Evolutionary conservation across 2,797 vertebrate species (phyloP).

Genomic region (Ceyx erithaca): DNA sequence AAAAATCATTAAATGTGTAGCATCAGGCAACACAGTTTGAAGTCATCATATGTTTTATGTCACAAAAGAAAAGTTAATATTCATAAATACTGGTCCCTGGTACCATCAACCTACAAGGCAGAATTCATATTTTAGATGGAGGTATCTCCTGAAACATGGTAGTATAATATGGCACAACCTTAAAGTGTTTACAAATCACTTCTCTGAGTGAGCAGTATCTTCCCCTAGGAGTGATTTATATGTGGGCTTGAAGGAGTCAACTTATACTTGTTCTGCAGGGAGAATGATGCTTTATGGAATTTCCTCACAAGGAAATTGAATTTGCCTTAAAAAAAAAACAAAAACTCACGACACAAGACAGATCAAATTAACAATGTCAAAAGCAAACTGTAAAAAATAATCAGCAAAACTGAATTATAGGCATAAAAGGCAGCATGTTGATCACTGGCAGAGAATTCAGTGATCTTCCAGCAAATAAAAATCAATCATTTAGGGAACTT

Average conservation of each 20-base stretch:
- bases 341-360: background rate
- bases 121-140: background rate
- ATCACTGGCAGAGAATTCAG: background rate
- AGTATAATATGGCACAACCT: background rate
- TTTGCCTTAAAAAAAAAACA: background rate
- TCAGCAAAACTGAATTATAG: background rate
- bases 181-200: constrained; percentile 27
- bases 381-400: background rate
- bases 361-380: background rate
- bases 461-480: background rate
- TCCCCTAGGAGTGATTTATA: constrained; percentile 25
- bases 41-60: background rate
- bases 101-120: background rate
- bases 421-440: background rate
- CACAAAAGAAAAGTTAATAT: background rate
- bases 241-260: background rate
- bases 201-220: background rate
- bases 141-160: background rate
- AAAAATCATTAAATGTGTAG: background rate
- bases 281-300: constrained; percentile 24
- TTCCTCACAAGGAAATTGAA: constrained; percentile 2
- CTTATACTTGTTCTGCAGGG: background rate
- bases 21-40: background rate
- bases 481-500: background rate
- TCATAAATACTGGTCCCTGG: background rate